Evolutionary conservation across 2,113 vertebrate species (phyloP), one percentile per base, ranked within the genome.

Genomic region (Psittacus erithacus): DNA sequence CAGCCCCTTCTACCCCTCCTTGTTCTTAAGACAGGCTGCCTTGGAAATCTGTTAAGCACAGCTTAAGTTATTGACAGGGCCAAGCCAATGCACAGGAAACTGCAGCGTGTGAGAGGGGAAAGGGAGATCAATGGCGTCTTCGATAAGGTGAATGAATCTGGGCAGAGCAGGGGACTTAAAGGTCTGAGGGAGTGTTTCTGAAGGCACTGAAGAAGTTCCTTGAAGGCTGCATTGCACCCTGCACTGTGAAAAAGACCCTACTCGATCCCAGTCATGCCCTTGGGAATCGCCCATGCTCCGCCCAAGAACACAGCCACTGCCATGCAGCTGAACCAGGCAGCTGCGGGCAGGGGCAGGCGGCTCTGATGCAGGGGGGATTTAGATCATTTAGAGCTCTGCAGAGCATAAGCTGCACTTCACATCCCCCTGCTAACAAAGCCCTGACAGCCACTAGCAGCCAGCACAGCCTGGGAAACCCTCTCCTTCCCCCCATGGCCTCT

Each of bases 231-330:
- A 24, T 29, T 0, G 0, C 50, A 41, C 7, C 2, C 28, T 73
- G 76, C 17, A 1, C 57, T 31, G 23, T 60, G 46, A 82, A 4
- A 17, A 2, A 7, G 38, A 46, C 64, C 49, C 14, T 13, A 4
- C n/a, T 29, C 1, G 0, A 10, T 1, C 38, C 41, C 59, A 18
- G 39, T 4, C 43, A 5, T 1, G 0, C 4, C 47, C 2, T 38
- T 13, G 69, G 46, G 39, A 53, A 18, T 0, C 14, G 41, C 47
- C 53, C 3, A 0, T 6, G 69, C 50, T 19, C 0, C 0, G 62
- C 14, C 31, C 0, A 0, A 19, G 17, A 57, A 35, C 52, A 8
- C 0, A 0, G 81, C 41, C 0, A 0, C 79, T 13, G 53, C 52
- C 0, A 2, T 8, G 22, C 64, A 1, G 53, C 87, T n/a, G 76